A percentile compares a stretch with the other conserved stretches of the same genome.
Conservation (phyloP, 1,140 invertebrate species). For the Drosophila pandora region DNA sequence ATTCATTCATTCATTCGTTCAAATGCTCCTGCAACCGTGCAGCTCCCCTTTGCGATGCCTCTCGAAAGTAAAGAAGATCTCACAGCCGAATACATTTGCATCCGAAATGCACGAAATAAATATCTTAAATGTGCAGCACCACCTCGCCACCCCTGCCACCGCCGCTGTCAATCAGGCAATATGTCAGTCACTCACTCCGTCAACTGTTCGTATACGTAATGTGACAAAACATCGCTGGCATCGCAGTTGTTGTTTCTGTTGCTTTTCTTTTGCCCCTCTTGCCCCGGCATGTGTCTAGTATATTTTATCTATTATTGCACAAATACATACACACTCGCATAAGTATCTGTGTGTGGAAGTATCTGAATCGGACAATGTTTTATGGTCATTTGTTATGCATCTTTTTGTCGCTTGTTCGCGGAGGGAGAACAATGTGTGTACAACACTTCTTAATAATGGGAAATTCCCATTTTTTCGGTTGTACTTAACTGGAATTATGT, state of each 20-base stretch:
- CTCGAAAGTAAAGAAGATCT: constrained; percentile 34
- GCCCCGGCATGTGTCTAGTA: constrained; percentile 40
- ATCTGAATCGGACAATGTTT: constrained; percentile 52
- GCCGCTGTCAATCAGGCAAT: constrained; percentile 79
- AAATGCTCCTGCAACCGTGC: constrained; percentile 32
- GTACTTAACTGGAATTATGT: background rate
- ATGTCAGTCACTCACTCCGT: constrained; percentile 62
- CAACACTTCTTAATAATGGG: constrained; percentile 35
- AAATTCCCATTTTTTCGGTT: constrained; percentile 21
- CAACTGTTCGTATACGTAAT: constrained; percentile 73
- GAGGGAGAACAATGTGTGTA: constrained; percentile 40
- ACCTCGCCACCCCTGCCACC: constrained; percentile 23
- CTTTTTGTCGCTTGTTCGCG: constrained; percentile 46
- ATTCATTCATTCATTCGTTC: constrained; percentile 51
- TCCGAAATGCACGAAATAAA: constrained; percentile 75
- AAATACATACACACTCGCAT: constrained; percentile 17
- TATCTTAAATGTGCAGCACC: constrained; percentile 71
- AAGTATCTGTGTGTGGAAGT: constrained; percentile 5
- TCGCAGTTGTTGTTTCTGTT: constrained; percentile 39
- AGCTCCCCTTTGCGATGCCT: constrained; percentile 24
- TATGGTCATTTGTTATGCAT: constrained; percentile 76
- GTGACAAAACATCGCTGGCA: constrained; percentile 63
- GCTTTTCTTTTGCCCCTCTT: constrained; percentile 8
- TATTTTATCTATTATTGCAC: constrained; percentile 52
- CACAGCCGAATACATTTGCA: constrained; percentile 60